Conservation (phyloP, 53 echinoderm and acorn worm species). For the Temnopleurus reevesii region DNA sequence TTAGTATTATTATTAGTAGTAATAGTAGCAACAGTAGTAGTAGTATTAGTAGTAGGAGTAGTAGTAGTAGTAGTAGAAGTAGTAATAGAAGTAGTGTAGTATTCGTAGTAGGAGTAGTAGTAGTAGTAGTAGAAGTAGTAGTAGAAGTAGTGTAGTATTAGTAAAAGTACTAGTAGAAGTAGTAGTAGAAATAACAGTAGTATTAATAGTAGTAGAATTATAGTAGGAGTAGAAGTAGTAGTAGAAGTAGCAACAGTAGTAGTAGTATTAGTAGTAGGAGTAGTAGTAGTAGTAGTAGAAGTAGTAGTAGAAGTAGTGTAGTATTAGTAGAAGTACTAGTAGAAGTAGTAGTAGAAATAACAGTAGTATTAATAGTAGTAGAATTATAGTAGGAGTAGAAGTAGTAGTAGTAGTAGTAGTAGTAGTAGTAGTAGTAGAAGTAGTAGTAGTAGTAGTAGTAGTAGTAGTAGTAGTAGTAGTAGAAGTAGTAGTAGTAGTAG, state of each 20-base stretch:
- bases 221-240: too few species aligned
- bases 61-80: background rate
- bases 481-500: background rate
- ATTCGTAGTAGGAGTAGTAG: too few species aligned
- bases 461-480: background rate
- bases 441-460: background rate
- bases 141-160: background rate
- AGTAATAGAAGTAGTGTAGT: background rate
- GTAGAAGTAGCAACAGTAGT: too few species aligned
- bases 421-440: background rate
- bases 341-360: background rate
- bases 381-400: too few species aligned
- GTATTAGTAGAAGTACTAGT: background rate
- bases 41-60: too few species aligned
- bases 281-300: background rate
- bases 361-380: background rate
- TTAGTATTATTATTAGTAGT: background rate
- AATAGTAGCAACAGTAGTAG: background rate
- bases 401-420: background rate
- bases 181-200: background rate
- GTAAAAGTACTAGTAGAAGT: background rate
- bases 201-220: background rate
- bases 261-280: too few species aligned
- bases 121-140: background rate
- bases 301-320: background rate